Base-by-base conservation (phyloP, 1,140 invertebrate genomes). In the Streblospio benedicti region DNA sequence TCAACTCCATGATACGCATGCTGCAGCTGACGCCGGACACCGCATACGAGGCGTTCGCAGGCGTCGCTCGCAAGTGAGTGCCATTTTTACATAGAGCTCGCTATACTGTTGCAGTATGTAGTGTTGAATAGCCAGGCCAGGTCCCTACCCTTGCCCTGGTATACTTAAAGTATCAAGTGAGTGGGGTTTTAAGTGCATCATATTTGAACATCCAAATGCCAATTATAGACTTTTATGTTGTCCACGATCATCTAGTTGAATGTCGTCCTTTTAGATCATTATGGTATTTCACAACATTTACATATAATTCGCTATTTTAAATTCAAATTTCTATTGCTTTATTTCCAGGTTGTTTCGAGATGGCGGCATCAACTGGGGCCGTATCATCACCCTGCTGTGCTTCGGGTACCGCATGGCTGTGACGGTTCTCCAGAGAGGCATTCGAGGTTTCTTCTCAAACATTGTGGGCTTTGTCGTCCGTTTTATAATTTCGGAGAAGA, bases 391-490 rank as follows among this genome's bases (percentile, higher is more conserved):
- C 4, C 57, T 75, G 9, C 58, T 75, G 50, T 69, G 62, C 59
- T 72, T 75, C 63, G 73, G 72, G 18, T 75, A 74, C 52, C 57
- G 71, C 18, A 71, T 75, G 41, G 72, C 69, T 9, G 63, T 72
- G 25, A 63, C 58, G n/a, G 62, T 68, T 1, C 35, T 72, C 30
- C 56, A 59, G 23, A 27, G 56, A 5, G 64, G 65, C 33, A 67
- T 72, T 47, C 56, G 65, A 20, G 61, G 62, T 6, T 75, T 74
- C 58, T 53, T 75, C 16, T 55, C 44, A 14, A 58, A 66, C 5
- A 71, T 74, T 33, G 61, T 73, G 12, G 58, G 60, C 32, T 70
- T 66, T 61, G 59, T 75, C 1, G 64, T 71, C 16, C 56, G 63
- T 57, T 74, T 74, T 45, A 65, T 75, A 43, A 45, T 57, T 25